phyloP scores from a whole-genome alignment of 1,140 invertebrate genomes.

The Coelopa frigida region DNA sequence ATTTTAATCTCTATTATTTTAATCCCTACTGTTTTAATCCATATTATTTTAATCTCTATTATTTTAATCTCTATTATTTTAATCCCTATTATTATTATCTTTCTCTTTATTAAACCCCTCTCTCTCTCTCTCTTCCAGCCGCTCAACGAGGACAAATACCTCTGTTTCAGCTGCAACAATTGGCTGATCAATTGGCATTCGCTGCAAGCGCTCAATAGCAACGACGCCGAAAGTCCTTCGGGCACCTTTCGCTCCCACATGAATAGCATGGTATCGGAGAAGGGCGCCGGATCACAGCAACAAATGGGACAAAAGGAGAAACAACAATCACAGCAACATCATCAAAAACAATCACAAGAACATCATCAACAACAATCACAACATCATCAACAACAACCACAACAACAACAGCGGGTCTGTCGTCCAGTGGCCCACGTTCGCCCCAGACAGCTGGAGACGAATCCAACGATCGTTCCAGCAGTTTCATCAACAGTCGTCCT shows the following conservation, averaged over 20 bases:
- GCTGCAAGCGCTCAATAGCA: conserved; percentile 38
- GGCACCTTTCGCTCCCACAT: conserved; percentile 23
- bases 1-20: no score
- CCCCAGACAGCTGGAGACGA: conserved; percentile 1
- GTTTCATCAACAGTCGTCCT: no score
- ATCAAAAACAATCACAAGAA: no score
- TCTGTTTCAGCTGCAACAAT: conserved; percentile 44
- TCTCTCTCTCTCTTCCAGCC: conserved; percentile 9
- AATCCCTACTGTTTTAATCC: no score
- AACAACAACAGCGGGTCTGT: neutral
- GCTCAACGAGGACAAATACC: conserved; percentile 39
- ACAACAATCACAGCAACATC: conserved; percentile 5
- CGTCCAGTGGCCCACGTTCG: conserved; percentile 10
- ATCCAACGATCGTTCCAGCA: no score
- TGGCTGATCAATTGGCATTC: conserved; percentile 45
- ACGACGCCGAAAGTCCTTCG: conserved; percentile 33
- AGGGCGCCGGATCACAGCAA: conserved; percentile 1
- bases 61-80: no score
- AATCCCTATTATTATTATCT: neutral
- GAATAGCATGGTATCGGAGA: conserved; percentile 20
- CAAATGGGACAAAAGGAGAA: conserved; percentile 5
- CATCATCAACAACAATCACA: no score
- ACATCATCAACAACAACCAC: conserved; percentile 5
- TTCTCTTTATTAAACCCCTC: neutral
- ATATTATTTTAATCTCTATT: no score